Percentiles rank a stretch among this genome's conserved stretches.
phyloP scores from a whole-genome alignment of 2,888 invertebrate genomes.

The Terebella lapidaria region DNA sequence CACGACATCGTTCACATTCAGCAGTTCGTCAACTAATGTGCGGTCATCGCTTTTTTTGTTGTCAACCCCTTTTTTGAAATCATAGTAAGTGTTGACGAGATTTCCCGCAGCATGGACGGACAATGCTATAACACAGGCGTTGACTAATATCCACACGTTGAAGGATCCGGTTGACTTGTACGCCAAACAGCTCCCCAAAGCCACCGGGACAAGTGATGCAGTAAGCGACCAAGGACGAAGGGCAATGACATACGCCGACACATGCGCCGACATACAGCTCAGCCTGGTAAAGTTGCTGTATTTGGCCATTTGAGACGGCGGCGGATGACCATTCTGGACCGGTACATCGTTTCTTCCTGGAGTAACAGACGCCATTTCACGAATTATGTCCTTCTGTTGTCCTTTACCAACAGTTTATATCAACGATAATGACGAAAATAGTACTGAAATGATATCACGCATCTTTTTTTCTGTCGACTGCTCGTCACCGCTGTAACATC shows the following conservation, averaged over 20 bases:
- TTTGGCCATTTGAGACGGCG: neutral
- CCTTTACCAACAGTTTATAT: too few species aligned
- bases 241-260: slow-evolving; percentile 59
- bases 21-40: slow-evolving; percentile 86
- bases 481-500: too few species aligned
- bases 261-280: too few species aligned
- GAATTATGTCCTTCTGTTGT: too few species aligned
- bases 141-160: slow-evolving; percentile 65
- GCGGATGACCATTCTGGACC: too few species aligned
- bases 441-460: too few species aligned
- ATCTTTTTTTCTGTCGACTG: too few species aligned
- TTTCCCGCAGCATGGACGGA: slow-evolving; percentile 95
- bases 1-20: slow-evolving; percentile 77
- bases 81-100: slow-evolving; percentile 93
- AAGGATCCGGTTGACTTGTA: slow-evolving; percentile 71
- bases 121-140: slow-evolving; percentile 79
- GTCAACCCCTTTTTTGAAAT: slow-evolving; percentile 90
- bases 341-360: too few species aligned
- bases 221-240: slow-evolving; percentile 90
- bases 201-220: slow-evolving; percentile 83
- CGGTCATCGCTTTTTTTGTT: slow-evolving; percentile 75
- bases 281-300: too few species aligned
- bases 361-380: too few species aligned
- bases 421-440: too few species aligned
- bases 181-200: slow-evolving; percentile 82